Evolutionary conservation across 2,888 invertebrate genomes (phyloP).

Genomic region (Andricus curvator): DNA sequence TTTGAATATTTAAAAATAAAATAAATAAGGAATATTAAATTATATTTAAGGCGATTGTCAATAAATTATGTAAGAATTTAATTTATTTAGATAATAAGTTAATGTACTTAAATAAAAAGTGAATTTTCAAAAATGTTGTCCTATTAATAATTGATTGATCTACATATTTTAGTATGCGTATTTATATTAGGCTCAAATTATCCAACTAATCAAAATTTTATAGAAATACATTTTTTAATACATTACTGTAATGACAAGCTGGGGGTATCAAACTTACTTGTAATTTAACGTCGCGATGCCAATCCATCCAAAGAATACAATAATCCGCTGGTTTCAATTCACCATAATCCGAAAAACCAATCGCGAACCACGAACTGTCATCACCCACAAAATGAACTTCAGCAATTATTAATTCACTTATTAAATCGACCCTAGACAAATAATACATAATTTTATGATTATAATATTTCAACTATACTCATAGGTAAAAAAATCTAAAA

Average conservation of each 20-base stretch:
- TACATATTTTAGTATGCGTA: too few relatives aligned
- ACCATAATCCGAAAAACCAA: constrained; percentile 93
- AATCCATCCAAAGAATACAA: constrained; percentile 89
- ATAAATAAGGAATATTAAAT: too few relatives aligned
- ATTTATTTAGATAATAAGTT: not conserved
- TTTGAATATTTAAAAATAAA: too few relatives aligned
- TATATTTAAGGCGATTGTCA: too few relatives aligned
- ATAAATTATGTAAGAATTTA: too few relatives aligned
- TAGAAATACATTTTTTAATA: not conserved
- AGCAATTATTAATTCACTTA: constrained; percentile 64
- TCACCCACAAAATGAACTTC: constrained; percentile 72
- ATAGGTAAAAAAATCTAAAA: too few relatives aligned
- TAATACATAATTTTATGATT: constrained; percentile 23
- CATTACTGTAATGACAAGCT: not conserved
- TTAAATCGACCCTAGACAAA: constrained; percentile 66
- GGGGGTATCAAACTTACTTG: constrained; percentile 76
- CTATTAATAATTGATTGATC: too few relatives aligned
- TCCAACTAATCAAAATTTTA: too few relatives aligned
- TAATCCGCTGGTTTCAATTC: constrained; percentile 87
- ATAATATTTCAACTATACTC: not conserved
- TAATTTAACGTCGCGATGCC: constrained; percentile 81
- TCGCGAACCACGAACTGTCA: constrained; percentile 85
- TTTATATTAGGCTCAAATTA: too few relatives aligned
- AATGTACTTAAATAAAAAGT: not conserved
- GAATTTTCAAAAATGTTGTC: too few relatives aligned